Base-by-base conservation (phyloP, 2,888 invertebrate species). In the Acanthosepion pharaonis region DNA sequence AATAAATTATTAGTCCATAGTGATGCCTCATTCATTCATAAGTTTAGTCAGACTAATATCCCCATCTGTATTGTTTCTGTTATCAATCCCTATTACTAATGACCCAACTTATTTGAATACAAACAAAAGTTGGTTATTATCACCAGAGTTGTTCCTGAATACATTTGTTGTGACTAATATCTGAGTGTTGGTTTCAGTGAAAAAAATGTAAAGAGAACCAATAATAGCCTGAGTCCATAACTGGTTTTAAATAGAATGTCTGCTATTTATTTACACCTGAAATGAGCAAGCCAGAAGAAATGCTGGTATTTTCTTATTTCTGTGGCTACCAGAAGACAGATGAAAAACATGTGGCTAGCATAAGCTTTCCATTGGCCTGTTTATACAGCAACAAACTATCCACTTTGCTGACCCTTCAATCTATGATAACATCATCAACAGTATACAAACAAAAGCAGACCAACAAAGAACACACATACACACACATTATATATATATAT, bases 211-310 rank as follows among this genome's bases (percentile, higher is more conserved):
- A n/a, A 78, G 78, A 78, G 78, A 78, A 78, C n/a, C 78, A 78
- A 33, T 78, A 78, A n/a, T 78, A 78, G 33, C 59, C 59, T 25
- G 23, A 20, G 59, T n/a, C 78, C n/a, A 78, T n/a, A 78, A 78
- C 78, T 78, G n/a, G 78, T 78, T 78, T 78, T n/a, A 78, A 78
- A 78, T 78, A 78, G n/a, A 11, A 33, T 33, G 78, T 78, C 78
- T 78, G 78, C 78, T n/a, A 78, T n/a, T 78, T 78, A 78, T 78
- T 78, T 78, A 78, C 78, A 78, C 78, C 78, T 78, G 78, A 78
- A 78, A 33, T 78, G 78, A 78, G 78, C n/a, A 11, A 33, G n/a
- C 11, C 9, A 78, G n/a, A 15, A 78, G 78, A 78, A n/a, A 78
- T n/a, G 78, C 78, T 78, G 78, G 78, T 78, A 78, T 78, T 78